These are phyloP conservation scores for Phengaris arion DNA, from an alignment of 2,888 invertebrate genomes.

Conservation along the genomic window DNA sequence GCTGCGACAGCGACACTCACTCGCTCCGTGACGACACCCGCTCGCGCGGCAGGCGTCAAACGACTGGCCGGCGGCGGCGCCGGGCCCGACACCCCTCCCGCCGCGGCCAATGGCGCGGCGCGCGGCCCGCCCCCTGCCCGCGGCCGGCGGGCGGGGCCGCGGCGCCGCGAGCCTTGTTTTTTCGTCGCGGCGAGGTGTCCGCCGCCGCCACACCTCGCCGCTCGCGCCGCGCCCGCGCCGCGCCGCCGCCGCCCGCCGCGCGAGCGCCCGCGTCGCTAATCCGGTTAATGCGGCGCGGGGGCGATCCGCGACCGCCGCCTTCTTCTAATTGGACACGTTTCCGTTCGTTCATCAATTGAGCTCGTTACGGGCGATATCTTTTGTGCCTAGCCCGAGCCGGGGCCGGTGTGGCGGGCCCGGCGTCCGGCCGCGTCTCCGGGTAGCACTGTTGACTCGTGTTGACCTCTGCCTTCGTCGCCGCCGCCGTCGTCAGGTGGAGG, in stretches of 20 bases:
- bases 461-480: not conserved
- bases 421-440: slow-evolving; percentile 28
- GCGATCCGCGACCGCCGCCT: slow-evolving; percentile 68
- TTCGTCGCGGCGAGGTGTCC: slow-evolving; percentile 58
- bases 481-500: not conserved
- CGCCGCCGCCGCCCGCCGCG: slow-evolving; percentile 54
- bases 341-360: slow-evolving; percentile 77
- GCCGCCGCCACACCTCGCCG: slow-evolving; percentile 69
- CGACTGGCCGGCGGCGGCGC: slow-evolving; percentile 78
- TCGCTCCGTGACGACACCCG: slow-evolving; percentile 65
- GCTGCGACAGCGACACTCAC: slow-evolving; percentile 44
- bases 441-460: not conserved
- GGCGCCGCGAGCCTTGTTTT: slow-evolving; percentile 72
- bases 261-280: slow-evolving; percentile 59
- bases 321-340: slow-evolving; percentile 79
- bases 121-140: slow-evolving; percentile 68
- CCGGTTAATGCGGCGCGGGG: slow-evolving; percentile 71
- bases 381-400: slow-evolving; percentile 47
- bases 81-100: slow-evolving; percentile 78
- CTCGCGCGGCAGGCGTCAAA: slow-evolving; percentile 76
- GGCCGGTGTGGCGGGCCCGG: slow-evolving; percentile 40
- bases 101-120: slow-evolving; percentile 69
- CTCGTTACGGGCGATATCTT: slow-evolving; percentile 74
- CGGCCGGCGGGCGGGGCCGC: slow-evolving; percentile 60
- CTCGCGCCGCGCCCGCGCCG: slow-evolving; percentile 61